Evolutionary conservation across 2,888 invertebrate genomes (phyloP), one percentile per base, ranked within the genome.

Genomic region (Desoria tigrina): DNA sequence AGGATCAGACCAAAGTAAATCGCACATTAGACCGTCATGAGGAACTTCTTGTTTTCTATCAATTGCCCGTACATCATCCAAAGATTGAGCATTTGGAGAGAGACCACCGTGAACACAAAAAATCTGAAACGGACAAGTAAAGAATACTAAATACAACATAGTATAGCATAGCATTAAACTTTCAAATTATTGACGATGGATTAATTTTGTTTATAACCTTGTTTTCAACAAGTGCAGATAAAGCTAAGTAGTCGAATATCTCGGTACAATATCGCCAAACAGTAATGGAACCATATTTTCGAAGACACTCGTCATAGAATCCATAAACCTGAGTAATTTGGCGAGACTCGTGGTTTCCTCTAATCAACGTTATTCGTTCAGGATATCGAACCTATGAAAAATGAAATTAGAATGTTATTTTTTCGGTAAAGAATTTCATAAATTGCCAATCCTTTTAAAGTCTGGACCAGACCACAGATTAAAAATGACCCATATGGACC

Each of bases 261-360:
- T 99, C 99, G 71, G 98, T 99, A 83, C 99, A 99, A 81, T 97
- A 97, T 79, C 98, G 87, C 99, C 99, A 99, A 2, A 99, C 99
- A 69, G 94, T 94, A 66, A 96, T 92, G 63, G 94, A 95, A 53
- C 98, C 98, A 83, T 99, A 99, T 84, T 99, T 99, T 73, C 99
- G 42, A 75, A 98, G 84, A 80, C 99, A 99, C 82, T 99, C 99
- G 80, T 99, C 99, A 80, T 99, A 99, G 82, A 99, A 99, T 7
- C 99, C 99, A 81, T 99, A 99, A 6, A 98, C 97, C 85, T 99
- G 99, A 69, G 99, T 99, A 71, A 99, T 99, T 83, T 99, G 99
- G 77, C 99, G 85, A 69, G 96, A 97, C 82, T 99, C 98, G 78
- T 99, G 99, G 80, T 99, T 99, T 45, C 99, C 98, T 78, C 99